Percentiles rank a stretch among this genome's conserved stretches.
These are phyloP conservation scores for Solenopsis invicta DNA, from an alignment of 1,140 invertebrate genomes.

Conservation along the genomic window DNA sequence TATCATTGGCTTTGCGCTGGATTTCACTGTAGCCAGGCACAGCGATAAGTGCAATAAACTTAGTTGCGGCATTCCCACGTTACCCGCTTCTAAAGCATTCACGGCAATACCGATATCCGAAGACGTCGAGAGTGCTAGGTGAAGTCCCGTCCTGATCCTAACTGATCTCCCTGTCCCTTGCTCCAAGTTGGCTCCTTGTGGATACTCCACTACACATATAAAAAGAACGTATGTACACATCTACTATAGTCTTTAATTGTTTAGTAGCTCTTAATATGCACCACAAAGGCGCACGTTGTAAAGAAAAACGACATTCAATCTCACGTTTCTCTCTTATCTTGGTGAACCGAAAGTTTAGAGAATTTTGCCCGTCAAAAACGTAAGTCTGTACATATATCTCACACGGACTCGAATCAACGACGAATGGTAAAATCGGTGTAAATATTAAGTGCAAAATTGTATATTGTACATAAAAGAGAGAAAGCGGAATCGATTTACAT, in stretches of 20 bases:
- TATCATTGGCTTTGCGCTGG: conserved; percentile 76
- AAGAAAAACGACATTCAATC: not conserved
- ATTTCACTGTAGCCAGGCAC: conserved; percentile 76
- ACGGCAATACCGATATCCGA: conserved; percentile 63
- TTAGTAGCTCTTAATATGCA: conserved; percentile 21
- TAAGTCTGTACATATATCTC: conserved; percentile 4
- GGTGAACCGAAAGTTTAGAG: conserved; percentile 14
- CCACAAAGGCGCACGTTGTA: conserved; percentile 13
- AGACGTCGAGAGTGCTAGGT: conserved; percentile 56
- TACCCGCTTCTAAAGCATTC: conserved; percentile 71
- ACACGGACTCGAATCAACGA: not conserved
- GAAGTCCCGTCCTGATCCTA: conserved; percentile 49
- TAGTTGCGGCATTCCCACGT: conserved; percentile 70
- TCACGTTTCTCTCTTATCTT: not conserved
- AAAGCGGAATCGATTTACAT: not conserved
- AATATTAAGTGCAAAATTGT: conserved; percentile 33
- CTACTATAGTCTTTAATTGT: conserved; percentile 23
- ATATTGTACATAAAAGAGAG: conserved; percentile 21
- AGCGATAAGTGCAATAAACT: conserved; percentile 75
- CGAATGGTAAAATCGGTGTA: conserved; percentile 23
- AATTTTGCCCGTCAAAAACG: conserved; percentile 7
- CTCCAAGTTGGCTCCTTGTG: conserved; percentile 9
- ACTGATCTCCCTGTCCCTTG: conserved; percentile 2
- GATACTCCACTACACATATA: conserved; percentile 46
- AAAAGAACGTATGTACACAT: conserved; percentile 58